phyloP scores from a whole-genome alignment of 1,140 invertebrate species.

The Homarus americanus region DNA sequence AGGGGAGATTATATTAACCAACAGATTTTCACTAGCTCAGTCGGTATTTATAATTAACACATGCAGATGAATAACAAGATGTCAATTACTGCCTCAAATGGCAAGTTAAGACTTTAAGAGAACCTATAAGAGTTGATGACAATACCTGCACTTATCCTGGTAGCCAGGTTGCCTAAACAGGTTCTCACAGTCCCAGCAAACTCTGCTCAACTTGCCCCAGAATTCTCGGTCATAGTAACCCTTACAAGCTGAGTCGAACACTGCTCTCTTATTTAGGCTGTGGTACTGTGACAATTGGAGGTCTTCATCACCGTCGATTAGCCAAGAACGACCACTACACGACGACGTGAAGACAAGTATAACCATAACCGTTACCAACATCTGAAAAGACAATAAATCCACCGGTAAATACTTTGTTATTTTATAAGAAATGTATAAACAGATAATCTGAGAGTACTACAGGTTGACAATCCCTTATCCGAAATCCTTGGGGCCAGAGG shows the following conservation, averaged over 20 bases:
- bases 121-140: neutral
- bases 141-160: neutral
- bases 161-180: neutral
- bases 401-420: neutral
- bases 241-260: neutral
- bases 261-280: neutral
- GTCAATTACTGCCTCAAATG: too few species aligned
- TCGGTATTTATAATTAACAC: neutral
- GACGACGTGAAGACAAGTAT: neutral
- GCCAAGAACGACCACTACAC: neutral
- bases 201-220: neutral
- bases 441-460: too few species aligned
- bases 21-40: neutral
- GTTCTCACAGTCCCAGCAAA: neutral
- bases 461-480: too few species aligned
- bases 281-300: neutral
- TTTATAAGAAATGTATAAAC: too few species aligned
- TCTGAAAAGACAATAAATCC: neutral
- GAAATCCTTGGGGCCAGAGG: too few species aligned
- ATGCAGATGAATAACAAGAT: neutral
- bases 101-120: too few species aligned
- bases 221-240: neutral
- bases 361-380: neutral
- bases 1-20: neutral
- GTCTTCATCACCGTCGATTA: neutral